Percentiles rank a stretch among this genome's conserved stretches.
Conservation (phyloP, 2,113 vertebrate species). For the Sebastes schlegelii region DNA sequence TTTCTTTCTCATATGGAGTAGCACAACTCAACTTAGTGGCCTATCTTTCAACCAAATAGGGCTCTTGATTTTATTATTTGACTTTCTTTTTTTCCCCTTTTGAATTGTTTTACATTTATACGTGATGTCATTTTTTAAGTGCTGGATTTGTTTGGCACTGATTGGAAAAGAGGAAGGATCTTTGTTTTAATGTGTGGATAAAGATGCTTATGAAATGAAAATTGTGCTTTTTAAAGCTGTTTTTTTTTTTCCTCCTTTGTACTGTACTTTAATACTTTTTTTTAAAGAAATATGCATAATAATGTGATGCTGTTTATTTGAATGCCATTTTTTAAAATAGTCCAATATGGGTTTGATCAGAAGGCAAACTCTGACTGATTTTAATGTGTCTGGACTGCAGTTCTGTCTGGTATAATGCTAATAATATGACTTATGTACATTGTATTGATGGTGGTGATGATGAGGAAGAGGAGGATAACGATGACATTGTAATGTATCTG, state of each 20-base stretch:
- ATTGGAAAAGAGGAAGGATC: constrained; percentile 60
- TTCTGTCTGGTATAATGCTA: constrained; percentile 65
- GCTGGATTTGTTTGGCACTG: constrained; percentile 57
- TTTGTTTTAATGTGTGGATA: constrained; percentile 50
- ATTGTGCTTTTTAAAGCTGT: constrained; percentile 31
- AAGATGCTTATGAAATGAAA: constrained; percentile 55
- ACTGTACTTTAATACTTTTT: constrained; percentile 70
- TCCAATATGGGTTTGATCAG: constrained; percentile 72
- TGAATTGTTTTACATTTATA: constrained; percentile 49
- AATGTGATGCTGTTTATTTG: constrained; percentile 75
- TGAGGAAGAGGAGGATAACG: constrained; percentile 32
- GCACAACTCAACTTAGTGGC: constrained; percentile 78
- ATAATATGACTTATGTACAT: constrained; percentile 78
- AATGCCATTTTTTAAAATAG: constrained; percentile 71
- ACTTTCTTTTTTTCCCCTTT: constrained; percentile 21
- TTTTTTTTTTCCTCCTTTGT: constrained; percentile 62
- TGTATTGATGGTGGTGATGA: constrained; percentile 66
- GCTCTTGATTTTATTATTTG: constrained; percentile 68
- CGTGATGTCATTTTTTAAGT: constrained; percentile 63
- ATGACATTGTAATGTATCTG: constrained; percentile 79
- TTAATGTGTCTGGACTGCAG: constrained; percentile 41
- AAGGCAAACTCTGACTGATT: constrained; percentile 48
- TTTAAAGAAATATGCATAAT: constrained; percentile 74
- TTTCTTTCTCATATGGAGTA: constrained; percentile 48
- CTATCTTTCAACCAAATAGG: constrained; percentile 79